phyloP scores from a whole-genome alignment of 2,888 invertebrate species.

The Drosophila flavopinicola region DNA sequence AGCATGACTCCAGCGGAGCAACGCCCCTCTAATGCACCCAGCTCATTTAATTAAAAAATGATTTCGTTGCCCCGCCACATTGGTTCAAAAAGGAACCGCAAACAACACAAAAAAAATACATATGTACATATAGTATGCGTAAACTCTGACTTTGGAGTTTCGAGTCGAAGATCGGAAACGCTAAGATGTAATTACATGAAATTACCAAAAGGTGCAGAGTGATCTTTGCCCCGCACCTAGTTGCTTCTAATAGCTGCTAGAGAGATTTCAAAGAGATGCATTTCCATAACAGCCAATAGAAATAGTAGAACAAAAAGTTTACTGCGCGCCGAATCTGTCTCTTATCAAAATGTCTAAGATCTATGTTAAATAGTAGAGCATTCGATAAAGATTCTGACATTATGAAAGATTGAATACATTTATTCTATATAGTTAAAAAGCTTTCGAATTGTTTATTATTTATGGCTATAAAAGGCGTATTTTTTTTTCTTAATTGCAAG shows the following conservation, averaged over 20 bases:
- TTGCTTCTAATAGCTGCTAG: not conserved
- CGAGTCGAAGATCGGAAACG: conserved; percentile 8
- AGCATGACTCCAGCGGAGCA: conserved; percentile 57
- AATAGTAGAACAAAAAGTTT: not conserved
- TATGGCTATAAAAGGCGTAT: no score
- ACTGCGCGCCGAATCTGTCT: not conserved
- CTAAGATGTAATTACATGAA: not conserved
- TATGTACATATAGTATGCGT: no score
- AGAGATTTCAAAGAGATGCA: not conserved
- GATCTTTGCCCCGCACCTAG: conserved; percentile 15
- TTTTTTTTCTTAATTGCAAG: no score
- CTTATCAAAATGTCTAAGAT: not conserved
- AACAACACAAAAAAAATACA: conserved; percentile 1
- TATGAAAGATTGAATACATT: no score
- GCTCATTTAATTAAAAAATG: conserved; percentile 80
- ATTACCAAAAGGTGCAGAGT: conserved; percentile 5
- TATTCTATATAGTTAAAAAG: no score
- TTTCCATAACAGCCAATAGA: not conserved
- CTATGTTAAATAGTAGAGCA: not conserved
- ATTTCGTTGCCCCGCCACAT: conserved; percentile 53
- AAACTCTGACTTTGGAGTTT: not conserved
- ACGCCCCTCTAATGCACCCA: conserved; percentile 52
- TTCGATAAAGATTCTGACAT: no score
- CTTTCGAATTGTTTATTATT: no score
- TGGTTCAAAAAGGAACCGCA: conserved; percentile 1